phyloP scores from a whole-genome alignment of 2,888 invertebrate genomes.

The Conchocele bisecta region DNA sequence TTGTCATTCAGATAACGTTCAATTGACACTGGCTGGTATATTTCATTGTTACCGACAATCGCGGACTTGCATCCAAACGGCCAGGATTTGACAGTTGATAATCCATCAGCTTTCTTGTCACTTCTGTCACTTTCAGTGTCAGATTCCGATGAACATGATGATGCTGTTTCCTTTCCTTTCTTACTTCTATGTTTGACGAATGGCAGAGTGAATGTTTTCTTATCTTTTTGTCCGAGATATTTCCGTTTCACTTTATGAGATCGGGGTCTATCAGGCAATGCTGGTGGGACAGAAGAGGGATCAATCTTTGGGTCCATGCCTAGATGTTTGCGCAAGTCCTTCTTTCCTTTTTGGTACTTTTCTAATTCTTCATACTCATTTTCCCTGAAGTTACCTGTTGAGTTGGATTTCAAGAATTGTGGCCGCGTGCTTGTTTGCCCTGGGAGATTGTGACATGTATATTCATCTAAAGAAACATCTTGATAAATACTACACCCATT shows the following conservation, averaged over 20 bases:
- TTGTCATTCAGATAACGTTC: slow-evolving; percentile 43
- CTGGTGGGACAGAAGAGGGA: slow-evolving; percentile 58
- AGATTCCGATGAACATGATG: slow-evolving; percentile 57
- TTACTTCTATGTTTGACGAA: slow-evolving; percentile 39
- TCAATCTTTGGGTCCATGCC: slow-evolving; percentile 61
- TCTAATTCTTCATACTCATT: slow-evolving; percentile 68
- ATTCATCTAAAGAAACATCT: slow-evolving; percentile 40
- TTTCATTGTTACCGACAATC: slow-evolving; percentile 38
- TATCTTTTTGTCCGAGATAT: slow-evolving; percentile 27
- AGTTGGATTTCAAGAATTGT: slow-evolving; percentile 37
- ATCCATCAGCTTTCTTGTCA: slow-evolving; percentile 23
- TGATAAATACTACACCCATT: slow-evolving; percentile 39
- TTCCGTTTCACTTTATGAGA: slow-evolving; percentile 51
- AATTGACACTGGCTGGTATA: slow-evolving; percentile 51
- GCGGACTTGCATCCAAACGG: slow-evolving; percentile 56
- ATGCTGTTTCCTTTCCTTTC: slow-evolving; percentile 49
- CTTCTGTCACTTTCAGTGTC: slow-evolving; percentile 42
- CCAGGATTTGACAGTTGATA: slow-evolving; percentile 47
- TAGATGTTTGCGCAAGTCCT: slow-evolving; percentile 59
- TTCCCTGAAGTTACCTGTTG: slow-evolving; percentile 45
- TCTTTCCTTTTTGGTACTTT: slow-evolving; percentile 58
- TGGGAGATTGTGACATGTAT: too few relatives aligned
- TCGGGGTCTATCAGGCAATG: slow-evolving; percentile 61
- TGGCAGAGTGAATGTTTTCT: slow-evolving; percentile 55
- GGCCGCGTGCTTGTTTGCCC: background rate